Evolutionary conservation across 2,113 vertebrate species (phyloP).

Genomic region (Corythaixoides concolor): DNA sequence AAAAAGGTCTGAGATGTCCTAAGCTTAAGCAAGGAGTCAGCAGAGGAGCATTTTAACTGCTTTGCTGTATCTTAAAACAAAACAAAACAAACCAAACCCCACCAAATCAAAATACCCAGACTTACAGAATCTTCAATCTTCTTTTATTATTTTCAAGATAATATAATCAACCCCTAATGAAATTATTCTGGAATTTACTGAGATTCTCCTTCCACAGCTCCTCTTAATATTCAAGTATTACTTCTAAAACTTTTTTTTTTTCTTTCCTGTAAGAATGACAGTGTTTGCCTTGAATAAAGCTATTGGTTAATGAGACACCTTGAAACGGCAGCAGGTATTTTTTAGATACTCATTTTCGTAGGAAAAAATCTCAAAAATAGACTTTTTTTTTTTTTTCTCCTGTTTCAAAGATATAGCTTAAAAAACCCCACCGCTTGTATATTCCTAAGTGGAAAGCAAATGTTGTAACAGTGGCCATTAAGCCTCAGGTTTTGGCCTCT

Average conservation of each 20-base stretch:
- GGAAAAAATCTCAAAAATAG: neutral
- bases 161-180: neutral
- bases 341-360: neutral
- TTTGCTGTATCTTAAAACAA: neutral
- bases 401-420: neutral
- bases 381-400: neutral
- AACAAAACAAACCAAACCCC: neutral
- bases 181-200: neutral
- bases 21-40: neutral
- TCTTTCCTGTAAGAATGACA: neutral
- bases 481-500: neutral
- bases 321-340: neutral
- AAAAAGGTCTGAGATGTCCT: neutral
- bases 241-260: neutral
- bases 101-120: neutral
- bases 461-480: neutral
- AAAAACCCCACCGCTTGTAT: neutral
- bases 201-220: neutral
- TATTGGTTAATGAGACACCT: neutral
- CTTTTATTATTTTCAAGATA: neutral
- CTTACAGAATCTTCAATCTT: neutral
- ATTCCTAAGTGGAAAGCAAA: neutral
- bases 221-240: neutral
- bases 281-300: neutral
- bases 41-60: neutral